phyloP scores from a whole-genome alignment of 1,140 invertebrate genomes.

The Hyphantria cunea region DNA sequence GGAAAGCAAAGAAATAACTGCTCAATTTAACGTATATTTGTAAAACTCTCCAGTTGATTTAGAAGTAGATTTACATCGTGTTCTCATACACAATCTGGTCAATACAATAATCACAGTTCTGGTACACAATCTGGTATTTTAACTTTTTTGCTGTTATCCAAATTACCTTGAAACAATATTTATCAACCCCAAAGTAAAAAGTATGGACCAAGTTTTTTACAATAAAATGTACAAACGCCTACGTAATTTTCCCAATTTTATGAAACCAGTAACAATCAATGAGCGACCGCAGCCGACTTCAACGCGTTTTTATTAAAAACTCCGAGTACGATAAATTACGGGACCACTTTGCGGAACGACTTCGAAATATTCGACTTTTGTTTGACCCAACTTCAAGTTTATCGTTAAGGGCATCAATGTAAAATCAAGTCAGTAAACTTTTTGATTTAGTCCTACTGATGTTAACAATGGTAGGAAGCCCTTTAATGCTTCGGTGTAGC shows the following conservation, averaged over 20 bases:
- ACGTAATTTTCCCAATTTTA: conserved; percentile 21
- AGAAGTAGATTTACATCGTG: too few relatives aligned
- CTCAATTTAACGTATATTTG: too few relatives aligned
- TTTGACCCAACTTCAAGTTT: conserved; percentile 24
- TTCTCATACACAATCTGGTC: too few relatives aligned
- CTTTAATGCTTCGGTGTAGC: conserved; percentile 1
- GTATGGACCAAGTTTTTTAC: too few relatives aligned
- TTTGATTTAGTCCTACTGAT: conserved; percentile 24
- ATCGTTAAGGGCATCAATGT: conserved; percentile 23
- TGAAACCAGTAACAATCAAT: conserved; percentile 22
- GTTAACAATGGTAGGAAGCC: conserved; percentile 10
- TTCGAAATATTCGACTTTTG: conserved; percentile 7
- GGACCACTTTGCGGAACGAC: conserved; percentile 20
- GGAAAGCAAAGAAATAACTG: too few relatives aligned
- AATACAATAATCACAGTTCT: too few relatives aligned
- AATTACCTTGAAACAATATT: too few relatives aligned
- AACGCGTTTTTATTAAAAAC: conserved; percentile 30
- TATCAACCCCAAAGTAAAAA: too few relatives aligned
- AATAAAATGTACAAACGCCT: conserved; percentile 2
- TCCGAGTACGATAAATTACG: conserved; percentile 29
- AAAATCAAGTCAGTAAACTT: conserved; percentile 19
- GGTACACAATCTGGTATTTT: too few relatives aligned
- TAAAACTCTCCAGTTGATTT: too few relatives aligned
- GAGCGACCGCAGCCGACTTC: conserved; percentile 6
- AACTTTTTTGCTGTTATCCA: too few relatives aligned